These are phyloP conservation scores for Margaritifera margaritifera DNA, from an alignment of 2,888 invertebrate genomes.

Conservation along the genomic window DNA sequence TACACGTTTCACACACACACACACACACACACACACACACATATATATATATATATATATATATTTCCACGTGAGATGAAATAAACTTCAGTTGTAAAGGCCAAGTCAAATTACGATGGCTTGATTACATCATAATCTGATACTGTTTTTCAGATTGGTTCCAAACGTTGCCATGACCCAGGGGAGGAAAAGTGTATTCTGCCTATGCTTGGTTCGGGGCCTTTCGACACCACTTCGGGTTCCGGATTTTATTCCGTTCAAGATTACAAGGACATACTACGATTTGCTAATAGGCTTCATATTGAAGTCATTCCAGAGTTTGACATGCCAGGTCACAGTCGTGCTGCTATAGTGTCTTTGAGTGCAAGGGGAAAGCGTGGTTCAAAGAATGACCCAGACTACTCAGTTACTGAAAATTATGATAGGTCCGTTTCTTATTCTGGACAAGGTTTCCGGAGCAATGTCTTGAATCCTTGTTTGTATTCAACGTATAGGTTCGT, in stretches of 20 bases:
- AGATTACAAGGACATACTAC: slow-evolving; percentile 65
- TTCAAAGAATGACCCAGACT: slow-evolving; percentile 35
- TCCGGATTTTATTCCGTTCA: slow-evolving; percentile 57
- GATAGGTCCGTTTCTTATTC: slow-evolving; percentile 55
- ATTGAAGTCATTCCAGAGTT: slow-evolving; percentile 68
- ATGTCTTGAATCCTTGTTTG: slow-evolving; percentile 67
- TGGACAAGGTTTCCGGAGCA: slow-evolving; percentile 60
- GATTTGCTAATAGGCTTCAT: slow-evolving; percentile 55
- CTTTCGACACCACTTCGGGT: slow-evolving; percentile 44
- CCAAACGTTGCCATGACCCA: slow-evolving; percentile 59
- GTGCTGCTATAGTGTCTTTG: slow-evolving; percentile 65
- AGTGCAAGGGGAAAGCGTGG: slow-evolving; percentile 41
- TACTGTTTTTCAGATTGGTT: slow-evolving; percentile 52
- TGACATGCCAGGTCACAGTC: slow-evolving; percentile 68
- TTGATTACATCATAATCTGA: background rate
- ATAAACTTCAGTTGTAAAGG: background rate
- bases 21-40: no score
- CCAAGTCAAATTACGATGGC: background rate
- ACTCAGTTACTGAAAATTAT: slow-evolving; percentile 50
- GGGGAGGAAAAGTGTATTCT: slow-evolving; percentile 53
- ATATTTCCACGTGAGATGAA: background rate
- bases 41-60: background rate
- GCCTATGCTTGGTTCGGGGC: slow-evolving; percentile 64
- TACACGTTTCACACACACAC: background rate
- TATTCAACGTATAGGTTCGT: slow-evolving; percentile 61